Evolutionary conservation across 2,888 invertebrate species (phyloP), one percentile per base, ranked within the genome.

Genomic region (Eledona agricola): DNA sequence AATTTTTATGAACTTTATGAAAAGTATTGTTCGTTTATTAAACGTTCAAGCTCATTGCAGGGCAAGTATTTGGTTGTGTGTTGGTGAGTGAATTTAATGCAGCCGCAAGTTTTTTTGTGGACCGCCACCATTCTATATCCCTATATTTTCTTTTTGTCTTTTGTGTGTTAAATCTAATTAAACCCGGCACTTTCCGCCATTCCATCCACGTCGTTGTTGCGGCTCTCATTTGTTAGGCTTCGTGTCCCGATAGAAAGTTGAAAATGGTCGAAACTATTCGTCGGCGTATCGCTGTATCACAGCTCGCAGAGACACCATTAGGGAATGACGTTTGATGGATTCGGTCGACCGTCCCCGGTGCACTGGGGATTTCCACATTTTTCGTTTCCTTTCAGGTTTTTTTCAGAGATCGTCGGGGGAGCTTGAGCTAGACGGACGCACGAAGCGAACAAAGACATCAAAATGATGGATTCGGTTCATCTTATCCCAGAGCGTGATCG

Each of bases 401-500:
- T 72, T 71, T n/a, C n/a, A n/a, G n/a, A n/a, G 58, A 55, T 60
- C 66, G 66, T 60, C 66, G 57, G 63, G 67, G 66, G 70, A 64
- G 62, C 58, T 60, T 55, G 58, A 62, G 63, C 62, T 62, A 60
- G 66, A 67, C 65, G 67, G 66, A 66, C 67, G 72, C 67, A 70
- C 68, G 61, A 72, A 70, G 71, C 73, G 77, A 78, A 78, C 77
- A 77, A 77, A 78, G 78, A 77, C 77, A 77, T 77, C 77, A 77
- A 76, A 73, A 78, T 78, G 77, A 78, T 77, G 75, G 73, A 77
- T 78, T 73, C 72, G 73, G 75, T 77, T 77, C 78, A 77, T 78
- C 77, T 77, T 75, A 74, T 76, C 74, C 75, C 73, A 69, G 72
- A 75, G 76, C 77, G 77, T 77, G 77, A 77, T 77, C 77, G 76